phyloP scores from a whole-genome alignment of 2,113 vertebrate genomes.

The Ammodytes dubius region DNA sequence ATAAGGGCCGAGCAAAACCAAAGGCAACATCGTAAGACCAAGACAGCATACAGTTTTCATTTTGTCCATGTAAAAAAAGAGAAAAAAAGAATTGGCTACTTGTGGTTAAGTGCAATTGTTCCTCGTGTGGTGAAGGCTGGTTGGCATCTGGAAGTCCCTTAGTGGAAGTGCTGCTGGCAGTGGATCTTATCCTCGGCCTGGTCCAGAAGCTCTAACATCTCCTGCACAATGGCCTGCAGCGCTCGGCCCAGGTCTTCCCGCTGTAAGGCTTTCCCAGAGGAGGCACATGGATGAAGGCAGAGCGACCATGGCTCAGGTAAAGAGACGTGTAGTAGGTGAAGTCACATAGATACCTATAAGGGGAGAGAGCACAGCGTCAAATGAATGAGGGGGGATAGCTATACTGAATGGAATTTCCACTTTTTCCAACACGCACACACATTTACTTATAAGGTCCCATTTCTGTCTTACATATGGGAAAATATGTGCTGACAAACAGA shows the following conservation, averaged over 20 bases:
- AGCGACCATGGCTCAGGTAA: conserved; percentile 91
- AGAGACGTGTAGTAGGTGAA: conserved; percentile 96
- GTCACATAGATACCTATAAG: conserved; percentile 93
- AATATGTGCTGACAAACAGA: not conserved
- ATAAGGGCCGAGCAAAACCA: conserved; percentile 21
- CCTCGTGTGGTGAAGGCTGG: conserved; percentile 59
- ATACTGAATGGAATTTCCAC: not conserved
- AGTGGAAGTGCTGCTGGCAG: conserved; percentile 88
- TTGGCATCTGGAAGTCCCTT: conserved; percentile 73
- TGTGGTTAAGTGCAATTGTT: conserved; percentile 80
- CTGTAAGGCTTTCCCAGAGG: conserved; percentile 93
- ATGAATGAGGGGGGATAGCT: not conserved
- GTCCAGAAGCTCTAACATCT: conserved; percentile 90
- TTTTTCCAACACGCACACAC: no score
- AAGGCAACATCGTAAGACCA: conserved; percentile 5
- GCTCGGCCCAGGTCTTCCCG: conserved; percentile 92
- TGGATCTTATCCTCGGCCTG: conserved; percentile 83
- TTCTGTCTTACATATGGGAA: not conserved
- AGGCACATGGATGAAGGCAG: conserved; percentile 94
- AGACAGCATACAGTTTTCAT: conserved; percentile 28
- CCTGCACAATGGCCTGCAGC: conserved; percentile 89
- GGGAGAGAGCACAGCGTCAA: not conserved
- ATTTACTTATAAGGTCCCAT: no score
- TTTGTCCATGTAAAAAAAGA: conserved; percentile 27
- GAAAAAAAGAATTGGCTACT: conserved; percentile 66